A percentile compares a stretch with the other conserved stretches of the same genome.
Conservation (phyloP, 2,797 vertebrate species). For the Meda fulgida region DNA sequence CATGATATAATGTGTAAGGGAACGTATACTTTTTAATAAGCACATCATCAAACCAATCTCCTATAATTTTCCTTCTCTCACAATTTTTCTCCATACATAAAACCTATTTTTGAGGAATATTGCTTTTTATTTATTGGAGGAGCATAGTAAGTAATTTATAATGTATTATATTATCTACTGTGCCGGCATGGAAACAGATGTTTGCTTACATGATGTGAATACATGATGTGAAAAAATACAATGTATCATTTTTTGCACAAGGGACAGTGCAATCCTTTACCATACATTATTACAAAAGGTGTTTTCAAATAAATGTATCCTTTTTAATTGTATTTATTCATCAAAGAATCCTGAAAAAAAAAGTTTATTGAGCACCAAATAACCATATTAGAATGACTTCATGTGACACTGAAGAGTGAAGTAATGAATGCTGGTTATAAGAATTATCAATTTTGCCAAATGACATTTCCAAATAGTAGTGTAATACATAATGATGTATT, state of each 20-base stretch:
- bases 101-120: neutral
- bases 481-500: neutral
- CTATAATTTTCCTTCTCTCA: neutral
- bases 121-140: neutral
- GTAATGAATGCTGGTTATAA: neutral
- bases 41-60: neutral
- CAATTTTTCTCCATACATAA: neutral
- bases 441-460: neutral
- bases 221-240: too few species aligned
- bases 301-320: neutral
- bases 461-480: neutral
- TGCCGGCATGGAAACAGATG: neutral
- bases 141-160: neutral
- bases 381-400: too few species aligned
- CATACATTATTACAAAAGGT: neutral
- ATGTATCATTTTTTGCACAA: too few species aligned
- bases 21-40: slow-evolving; percentile 17
- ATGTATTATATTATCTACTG: neutral
- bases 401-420: too few species aligned
- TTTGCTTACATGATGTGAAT: neutral
- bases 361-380: too few species aligned
- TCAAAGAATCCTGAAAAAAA: too few species aligned
- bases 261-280: neutral
- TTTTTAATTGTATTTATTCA: too few species aligned
- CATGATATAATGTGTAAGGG: neutral